phyloP scores from a whole-genome alignment of 2,888 invertebrate genomes.

The Bellardia bayeri region DNA sequence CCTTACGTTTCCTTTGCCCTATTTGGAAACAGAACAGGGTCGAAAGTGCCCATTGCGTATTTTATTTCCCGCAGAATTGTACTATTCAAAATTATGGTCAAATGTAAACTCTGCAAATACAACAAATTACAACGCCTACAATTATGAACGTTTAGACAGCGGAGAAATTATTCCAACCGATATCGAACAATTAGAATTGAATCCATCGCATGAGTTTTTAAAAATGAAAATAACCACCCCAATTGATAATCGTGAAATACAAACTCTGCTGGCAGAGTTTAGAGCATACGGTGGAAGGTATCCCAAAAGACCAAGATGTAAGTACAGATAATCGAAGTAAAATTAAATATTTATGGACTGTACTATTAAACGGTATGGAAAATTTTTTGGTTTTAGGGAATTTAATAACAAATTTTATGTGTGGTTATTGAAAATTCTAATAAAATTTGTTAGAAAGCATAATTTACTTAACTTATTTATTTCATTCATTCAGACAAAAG shows the following conservation, averaged over 20 bases:
- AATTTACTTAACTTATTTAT: too few relatives aligned
- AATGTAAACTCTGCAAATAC: conserved; percentile 72
- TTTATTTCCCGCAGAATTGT: conserved; percentile 90
- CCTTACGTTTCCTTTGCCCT: conserved; percentile 93
- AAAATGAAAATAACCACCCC: conserved; percentile 88
- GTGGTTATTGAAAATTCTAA: too few relatives aligned
- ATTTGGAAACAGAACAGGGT: conserved; percentile 93
- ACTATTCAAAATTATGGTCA: conserved; percentile 88
- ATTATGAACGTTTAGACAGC: conserved; percentile 78
- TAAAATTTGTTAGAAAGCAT: too few relatives aligned
- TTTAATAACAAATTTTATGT: too few relatives aligned
- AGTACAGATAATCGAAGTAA: conserved; percentile 51
- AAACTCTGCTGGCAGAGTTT: conserved; percentile 92
- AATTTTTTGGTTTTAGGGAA: too few relatives aligned
- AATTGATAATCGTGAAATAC: conserved; percentile 88
- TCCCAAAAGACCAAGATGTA: conserved; percentile 82
- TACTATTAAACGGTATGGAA: too few relatives aligned
- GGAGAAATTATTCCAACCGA: conserved; percentile 73
- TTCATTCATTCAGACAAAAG: too few relatives aligned
- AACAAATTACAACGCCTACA: conserved; percentile 64
- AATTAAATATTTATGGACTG: too few relatives aligned
- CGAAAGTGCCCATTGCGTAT: conserved; percentile 89
- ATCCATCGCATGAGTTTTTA: conserved; percentile 90
- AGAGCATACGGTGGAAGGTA: conserved; percentile 92
- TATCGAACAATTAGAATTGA: conserved; percentile 80